phyloP scores from a whole-genome alignment of 2,797 vertebrate species.

The Chelidonichthys spinosus region DNA sequence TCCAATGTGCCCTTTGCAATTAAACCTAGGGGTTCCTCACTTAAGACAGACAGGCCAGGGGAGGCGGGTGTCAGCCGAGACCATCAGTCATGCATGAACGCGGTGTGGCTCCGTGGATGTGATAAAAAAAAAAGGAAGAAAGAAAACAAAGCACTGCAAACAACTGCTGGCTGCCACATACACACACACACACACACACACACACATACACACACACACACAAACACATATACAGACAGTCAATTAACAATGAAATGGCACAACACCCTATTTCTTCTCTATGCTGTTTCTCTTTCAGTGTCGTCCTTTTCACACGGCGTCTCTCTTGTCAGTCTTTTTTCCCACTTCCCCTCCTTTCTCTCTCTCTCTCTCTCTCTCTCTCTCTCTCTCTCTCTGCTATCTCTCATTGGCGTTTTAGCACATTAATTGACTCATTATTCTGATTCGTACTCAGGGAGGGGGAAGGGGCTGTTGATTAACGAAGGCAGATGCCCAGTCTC shows the following conservation, averaged over 20 bases:
- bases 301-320: conserved; percentile 1
- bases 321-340: conserved; percentile 32
- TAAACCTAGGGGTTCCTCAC: conserved; percentile 69
- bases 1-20: conserved; percentile 78
- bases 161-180: conserved; percentile 38
- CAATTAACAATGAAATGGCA: conserved; percentile 51
- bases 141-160: conserved; percentile 78
- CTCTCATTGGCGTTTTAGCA: conserved; percentile 92
- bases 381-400: conserved; percentile 79
- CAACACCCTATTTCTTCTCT: conserved; percentile 32
- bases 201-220: conserved; percentile 1
- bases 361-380: conserved; percentile 84
- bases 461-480: conserved; percentile 85
- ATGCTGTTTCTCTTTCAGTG: conserved; percentile 27
- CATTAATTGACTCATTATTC: conserved; percentile 97
- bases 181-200: conserved; percentile 21
- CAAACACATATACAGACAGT: conserved; percentile 30
- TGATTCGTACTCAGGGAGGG: conserved; percentile 85
- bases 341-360: conserved; percentile 37
- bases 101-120: conserved; percentile 62
- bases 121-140: conserved; percentile 52
- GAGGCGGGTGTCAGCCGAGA: conserved; percentile 68
- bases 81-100: conserved; percentile 84
- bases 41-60: conserved; percentile 75
- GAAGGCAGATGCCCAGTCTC: conserved; percentile 91